phyloP scores from a whole-genome alignment of 2,113 vertebrate species.

The Oncorhynchus mykiss region DNA sequence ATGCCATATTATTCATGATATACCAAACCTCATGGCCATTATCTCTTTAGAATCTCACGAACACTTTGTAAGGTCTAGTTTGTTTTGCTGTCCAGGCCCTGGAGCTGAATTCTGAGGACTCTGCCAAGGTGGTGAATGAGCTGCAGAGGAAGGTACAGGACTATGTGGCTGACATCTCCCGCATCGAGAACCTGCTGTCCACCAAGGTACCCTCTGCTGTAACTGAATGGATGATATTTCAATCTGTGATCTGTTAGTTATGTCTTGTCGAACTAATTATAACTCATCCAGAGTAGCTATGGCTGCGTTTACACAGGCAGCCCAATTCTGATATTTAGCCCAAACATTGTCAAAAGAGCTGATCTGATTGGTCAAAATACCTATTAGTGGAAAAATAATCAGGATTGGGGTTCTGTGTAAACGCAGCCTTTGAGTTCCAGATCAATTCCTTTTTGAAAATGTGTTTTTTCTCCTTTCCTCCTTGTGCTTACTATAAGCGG shows the following conservation, averaged over 20 bases:
- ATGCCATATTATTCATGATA: too few species aligned
- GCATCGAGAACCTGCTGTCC: slow-evolving; percentile 60
- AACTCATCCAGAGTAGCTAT: not conserved
- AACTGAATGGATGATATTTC: not conserved
- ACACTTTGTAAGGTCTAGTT: not conserved
- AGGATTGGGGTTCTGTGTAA: too few species aligned
- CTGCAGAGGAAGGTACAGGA: slow-evolving; percentile 44
- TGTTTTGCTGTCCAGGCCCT: slow-evolving; percentile 18
- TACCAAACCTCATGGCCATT: not conserved
- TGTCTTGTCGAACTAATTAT: not conserved
- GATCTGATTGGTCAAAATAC: not conserved
- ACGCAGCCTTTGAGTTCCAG: not conserved
- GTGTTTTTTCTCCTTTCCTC: not conserved
- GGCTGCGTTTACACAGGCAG: too few species aligned
- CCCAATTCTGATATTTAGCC: too few species aligned
- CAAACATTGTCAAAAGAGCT: not conserved
- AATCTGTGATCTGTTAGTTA: not conserved
- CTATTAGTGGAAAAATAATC: not conserved
- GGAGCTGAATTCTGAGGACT: slow-evolving; percentile 34
- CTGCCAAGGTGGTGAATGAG: slow-evolving; percentile 17
- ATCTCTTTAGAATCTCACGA: not conserved
- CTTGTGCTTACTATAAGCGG: not conserved
- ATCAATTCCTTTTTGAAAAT: not conserved
- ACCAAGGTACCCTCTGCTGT: slow-evolving; percentile 63
- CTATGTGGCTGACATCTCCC: slow-evolving; percentile 29